Evolutionary conservation across 2,888 invertebrate species (phyloP), one percentile per base, ranked within the genome.

Genomic region (Acleris holmiana): DNA sequence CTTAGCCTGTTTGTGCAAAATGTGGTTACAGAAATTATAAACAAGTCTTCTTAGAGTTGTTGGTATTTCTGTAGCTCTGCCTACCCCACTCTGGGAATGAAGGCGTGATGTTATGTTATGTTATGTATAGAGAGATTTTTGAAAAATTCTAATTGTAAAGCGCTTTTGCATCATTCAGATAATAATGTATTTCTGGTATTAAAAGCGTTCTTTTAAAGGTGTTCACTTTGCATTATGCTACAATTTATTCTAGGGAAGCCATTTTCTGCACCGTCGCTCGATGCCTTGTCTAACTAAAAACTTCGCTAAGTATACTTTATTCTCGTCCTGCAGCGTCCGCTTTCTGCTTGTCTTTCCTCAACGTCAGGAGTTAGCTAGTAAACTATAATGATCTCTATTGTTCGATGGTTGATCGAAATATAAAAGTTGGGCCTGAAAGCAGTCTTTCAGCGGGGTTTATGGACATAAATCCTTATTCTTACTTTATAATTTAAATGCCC

Each of bases 181-280:
- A 35, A n/a, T n/a, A n/a, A n/a, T n/a, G n/a, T 13, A 35, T 17
- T 17, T 4, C 5, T 1, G 4, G 44, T n/a, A 5, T 44, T 4
- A 44, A 44, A 44, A 2, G 51, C 51, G 51, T 23, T 49, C 10
- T 29, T 35, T n/a, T 17, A 10, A 18, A 13, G 17, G 2, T 18
- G 29, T 2, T 29, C 10, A 4, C 3, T 10, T 17, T 5, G 5
- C 1, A 53, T 1, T 57, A 51, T n/a, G 25, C 62, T 63, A 49
- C 15, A 35, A 19, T 17, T 35, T 63, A 44, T 57, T 57, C 50
- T 49, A 15, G 47, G 19, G 57, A 56, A 57, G 50, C 56, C 57
- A 63, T 63, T 63, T 63, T 63, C 62, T 51, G 56, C 62, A 29
- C 46, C 56, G 57, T 51, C 62, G 62, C 62, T 46, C 57, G 21